Conservation (phyloP, 2,113 vertebrate species). For the Ictalurus punctatus region DNA sequence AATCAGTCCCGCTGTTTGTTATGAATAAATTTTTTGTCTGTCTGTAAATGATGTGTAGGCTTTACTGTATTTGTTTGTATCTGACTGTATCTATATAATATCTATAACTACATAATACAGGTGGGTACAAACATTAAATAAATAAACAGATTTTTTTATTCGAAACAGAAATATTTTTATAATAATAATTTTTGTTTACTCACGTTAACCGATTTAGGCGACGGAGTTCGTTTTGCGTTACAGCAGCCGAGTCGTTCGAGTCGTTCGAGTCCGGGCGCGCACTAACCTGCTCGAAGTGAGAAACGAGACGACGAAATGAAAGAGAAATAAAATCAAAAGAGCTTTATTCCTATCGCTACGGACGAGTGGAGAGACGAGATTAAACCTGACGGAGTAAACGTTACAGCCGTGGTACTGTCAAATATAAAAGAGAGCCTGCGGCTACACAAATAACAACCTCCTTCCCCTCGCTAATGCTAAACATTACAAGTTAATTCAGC, state of each 20-base stretch:
- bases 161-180: neutral
- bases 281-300: neutral
- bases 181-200: neutral
- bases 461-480: neutral
- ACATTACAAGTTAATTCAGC: slow-evolving; percentile 14
- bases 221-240: neutral
- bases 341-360: neutral
- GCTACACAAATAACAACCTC: neutral
- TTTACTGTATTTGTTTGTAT: neutral
- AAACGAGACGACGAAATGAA: neutral
- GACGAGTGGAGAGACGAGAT: neutral
- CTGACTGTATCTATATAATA: no score
- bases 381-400: neutral
- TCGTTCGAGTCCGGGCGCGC: neutral
- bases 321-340: neutral
- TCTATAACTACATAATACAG: no score
- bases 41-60: neutral
- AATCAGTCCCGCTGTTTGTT: neutral
- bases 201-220: neutral
- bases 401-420: neutral
- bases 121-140: neutral
- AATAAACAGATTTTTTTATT: neutral
- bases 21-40: no score
- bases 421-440: neutral
- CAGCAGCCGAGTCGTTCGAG: neutral